phyloP scores from a whole-genome alignment of 2,113 vertebrate species.

The Lota lota region DNA sequence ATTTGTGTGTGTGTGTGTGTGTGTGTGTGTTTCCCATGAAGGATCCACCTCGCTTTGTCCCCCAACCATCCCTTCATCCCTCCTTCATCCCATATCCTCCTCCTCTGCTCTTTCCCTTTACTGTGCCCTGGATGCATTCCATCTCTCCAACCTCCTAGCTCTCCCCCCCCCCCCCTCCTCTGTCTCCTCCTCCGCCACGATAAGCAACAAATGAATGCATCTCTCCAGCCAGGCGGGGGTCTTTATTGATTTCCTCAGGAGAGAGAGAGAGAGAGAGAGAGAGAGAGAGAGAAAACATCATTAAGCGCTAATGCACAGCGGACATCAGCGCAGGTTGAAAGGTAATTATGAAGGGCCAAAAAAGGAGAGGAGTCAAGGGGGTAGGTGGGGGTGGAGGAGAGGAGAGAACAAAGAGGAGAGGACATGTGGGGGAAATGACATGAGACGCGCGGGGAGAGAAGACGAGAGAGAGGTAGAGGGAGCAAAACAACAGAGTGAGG shows the following conservation, averaged over 20 bases:
- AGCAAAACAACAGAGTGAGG: not conserved
- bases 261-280: no score
- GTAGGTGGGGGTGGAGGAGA: not conserved
- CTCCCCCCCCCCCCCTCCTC: not conserved
- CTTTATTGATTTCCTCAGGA: slow-evolving; percentile 33
- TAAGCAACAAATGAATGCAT: slow-evolving; percentile 33
- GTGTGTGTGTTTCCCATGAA: no score
- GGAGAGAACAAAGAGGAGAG: not conserved
- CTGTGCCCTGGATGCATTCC: not conserved
- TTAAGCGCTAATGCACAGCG: no score
- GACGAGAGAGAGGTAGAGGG: slow-evolving; percentile 1
- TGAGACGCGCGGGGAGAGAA: not conserved
- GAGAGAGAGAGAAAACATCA: no score
- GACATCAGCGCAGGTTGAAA: slow-evolving; percentile 8
- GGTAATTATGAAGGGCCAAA: slow-evolving; percentile 52
- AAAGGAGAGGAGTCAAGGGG: not conserved
- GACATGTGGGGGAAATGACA: slow-evolving; percentile 17
- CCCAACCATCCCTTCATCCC: not conserved
- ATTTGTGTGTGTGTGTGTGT: no score
- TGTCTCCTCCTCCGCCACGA: slow-evolving; percentile 3
- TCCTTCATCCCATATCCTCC: not conserved
- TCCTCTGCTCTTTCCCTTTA: not conserved
- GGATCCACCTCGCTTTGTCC: not conserved
- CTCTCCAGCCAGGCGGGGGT: slow-evolving; percentile 19
- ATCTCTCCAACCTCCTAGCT: not conserved